These are phyloP conservation scores for Apotomis capreana DNA, from an alignment of 2,888 invertebrate genomes.

Conservation along the genomic window DNA sequence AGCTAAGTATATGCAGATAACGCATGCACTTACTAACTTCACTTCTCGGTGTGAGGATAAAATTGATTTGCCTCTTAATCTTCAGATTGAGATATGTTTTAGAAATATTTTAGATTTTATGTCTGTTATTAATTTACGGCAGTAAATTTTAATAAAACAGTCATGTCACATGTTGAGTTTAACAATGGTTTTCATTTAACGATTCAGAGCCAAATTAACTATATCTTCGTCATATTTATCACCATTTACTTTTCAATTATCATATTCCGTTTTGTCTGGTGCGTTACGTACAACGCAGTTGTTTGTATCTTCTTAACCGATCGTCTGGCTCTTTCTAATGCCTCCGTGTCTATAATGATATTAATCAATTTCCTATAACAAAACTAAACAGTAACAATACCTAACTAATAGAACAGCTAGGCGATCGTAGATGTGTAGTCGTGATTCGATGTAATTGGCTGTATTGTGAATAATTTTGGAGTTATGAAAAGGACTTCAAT, in stretches of 20 bases:
- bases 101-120: background rate
- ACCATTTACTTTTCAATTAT: background rate
- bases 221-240: background rate
- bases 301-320: constrained; percentile 49
- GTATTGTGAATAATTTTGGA: constrained; percentile 43
- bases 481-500: constrained; percentile 27
- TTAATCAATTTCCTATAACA: constrained; percentile 32
- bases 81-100: background rate
- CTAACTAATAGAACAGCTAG: constrained; percentile 46
- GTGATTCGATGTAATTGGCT: constrained; percentile 51
- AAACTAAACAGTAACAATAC: constrained; percentile 31
- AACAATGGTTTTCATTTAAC: background rate
- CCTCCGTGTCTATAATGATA: constrained; percentile 38
- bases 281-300: constrained; percentile 70
- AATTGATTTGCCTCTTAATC: constrained; percentile 1
- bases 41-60: background rate
- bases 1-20: background rate
- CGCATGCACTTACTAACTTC: constrained; percentile 27
- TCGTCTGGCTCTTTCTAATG: constrained; percentile 57
- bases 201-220: constrained; percentile 8
- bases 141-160: background rate
- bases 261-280: constrained; percentile 54
- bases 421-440: constrained; percentile 49
- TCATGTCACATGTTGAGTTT: background rate
- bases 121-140: background rate